Conservation (phyloP, 1,140 invertebrate genomes). For the Hestina assimilis region DNA sequence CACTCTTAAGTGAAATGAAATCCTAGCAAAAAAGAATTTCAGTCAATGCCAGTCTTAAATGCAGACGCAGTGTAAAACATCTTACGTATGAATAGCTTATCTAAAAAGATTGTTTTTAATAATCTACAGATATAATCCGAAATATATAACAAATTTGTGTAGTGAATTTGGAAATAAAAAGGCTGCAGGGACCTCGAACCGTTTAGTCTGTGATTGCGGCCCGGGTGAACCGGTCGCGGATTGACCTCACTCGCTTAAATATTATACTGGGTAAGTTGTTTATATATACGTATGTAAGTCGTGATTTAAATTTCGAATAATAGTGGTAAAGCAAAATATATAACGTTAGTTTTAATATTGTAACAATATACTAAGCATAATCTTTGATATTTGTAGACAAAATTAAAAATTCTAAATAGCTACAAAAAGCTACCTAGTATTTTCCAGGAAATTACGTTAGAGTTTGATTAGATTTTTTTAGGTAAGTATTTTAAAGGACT, state of each 20-base stretch:
- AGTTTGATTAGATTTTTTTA: too few relatives aligned
- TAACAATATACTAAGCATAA: too few relatives aligned
- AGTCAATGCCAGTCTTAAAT: neutral
- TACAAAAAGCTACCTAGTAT: too few relatives aligned
- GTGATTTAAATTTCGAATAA: too few relatives aligned
- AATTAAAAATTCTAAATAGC: too few relatives aligned
- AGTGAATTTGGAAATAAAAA: constrained; percentile 45
- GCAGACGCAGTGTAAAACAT: neutral
- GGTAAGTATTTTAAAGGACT: too few relatives aligned
- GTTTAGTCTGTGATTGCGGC: constrained; percentile 59
- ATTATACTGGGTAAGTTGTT: constrained; percentile 46
- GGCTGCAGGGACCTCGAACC: constrained; percentile 52
- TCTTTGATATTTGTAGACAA: too few relatives aligned
- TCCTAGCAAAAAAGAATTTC: constrained; percentile 8
- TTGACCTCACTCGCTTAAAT: constrained; percentile 36
- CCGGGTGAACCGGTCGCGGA: constrained; percentile 52
- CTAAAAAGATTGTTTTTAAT: too few relatives aligned
- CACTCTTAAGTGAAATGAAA: neutral
- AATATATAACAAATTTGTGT: neutral
- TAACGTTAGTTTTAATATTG: too few relatives aligned
- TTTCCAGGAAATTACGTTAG: too few relatives aligned
- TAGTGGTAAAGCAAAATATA: too few relatives aligned
- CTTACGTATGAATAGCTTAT: neutral
- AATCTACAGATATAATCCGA: neutral
- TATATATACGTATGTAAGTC: too few relatives aligned